A percentile compares a stretch with the other conserved stretches of the same genome.
Evolutionary conservation across 2,888 invertebrate genomes (phyloP).

Genomic region (Sesamia inferens): DNA sequence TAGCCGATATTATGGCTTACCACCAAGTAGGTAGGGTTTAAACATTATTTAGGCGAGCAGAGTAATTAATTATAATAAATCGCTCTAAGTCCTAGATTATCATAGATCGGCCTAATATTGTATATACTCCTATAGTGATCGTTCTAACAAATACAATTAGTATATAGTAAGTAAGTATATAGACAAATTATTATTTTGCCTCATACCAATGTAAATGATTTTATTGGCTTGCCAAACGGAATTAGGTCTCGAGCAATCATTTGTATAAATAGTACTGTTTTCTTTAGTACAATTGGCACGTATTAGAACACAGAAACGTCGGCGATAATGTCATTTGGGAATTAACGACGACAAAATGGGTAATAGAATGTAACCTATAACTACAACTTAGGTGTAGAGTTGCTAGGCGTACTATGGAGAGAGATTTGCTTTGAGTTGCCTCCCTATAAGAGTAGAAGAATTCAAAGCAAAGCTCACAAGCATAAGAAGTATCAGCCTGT

Average conservation of each 20-base stretch:
- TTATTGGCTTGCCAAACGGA: constrained; percentile 40
- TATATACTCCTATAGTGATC: no score
- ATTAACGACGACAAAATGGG: background rate
- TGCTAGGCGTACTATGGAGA: background rate
- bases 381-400: background rate
- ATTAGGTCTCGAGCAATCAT: constrained; percentile 24
- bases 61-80: background rate
- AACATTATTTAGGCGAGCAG: no score
- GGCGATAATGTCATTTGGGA: constrained; percentile 14
- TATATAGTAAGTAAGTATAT: background rate
- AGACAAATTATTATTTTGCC: constrained; percentile 34
- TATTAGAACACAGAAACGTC: constrained; percentile 12
- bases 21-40: no score
- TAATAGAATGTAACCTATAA: background rate
- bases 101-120: background rate
- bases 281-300: constrained; percentile 23
- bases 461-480: background rate
- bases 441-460: background rate
- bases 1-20: no score
- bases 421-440: background rate
- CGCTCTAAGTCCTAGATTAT: background rate
- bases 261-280: constrained; percentile 44
- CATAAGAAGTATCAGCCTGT: background rate
- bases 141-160: constrained; percentile 16
- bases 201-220: constrained; percentile 32